These are phyloP conservation scores for Drosophila hydei DNA, from an alignment of 1,140 invertebrate genomes.

Conservation along the genomic window DNA sequence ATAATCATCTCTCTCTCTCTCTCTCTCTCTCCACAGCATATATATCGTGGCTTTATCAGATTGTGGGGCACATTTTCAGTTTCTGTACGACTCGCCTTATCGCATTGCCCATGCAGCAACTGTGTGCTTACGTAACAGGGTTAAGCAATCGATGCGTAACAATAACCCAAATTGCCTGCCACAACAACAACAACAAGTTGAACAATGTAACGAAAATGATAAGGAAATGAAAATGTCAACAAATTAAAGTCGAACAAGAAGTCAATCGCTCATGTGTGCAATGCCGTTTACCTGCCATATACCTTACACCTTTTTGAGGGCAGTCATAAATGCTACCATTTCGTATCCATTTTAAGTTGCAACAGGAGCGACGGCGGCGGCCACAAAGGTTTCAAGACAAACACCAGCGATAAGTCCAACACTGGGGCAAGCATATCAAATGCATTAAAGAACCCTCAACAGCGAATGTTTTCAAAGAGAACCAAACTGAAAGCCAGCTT, in stretches of 20 bases:
- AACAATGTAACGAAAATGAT: constrained; percentile 37
- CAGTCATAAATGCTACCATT: constrained; percentile 38
- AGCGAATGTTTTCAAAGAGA: constrained; percentile 5
- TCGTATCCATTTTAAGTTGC: constrained; percentile 29
- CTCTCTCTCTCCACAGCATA: background rate
- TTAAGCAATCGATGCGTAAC: constrained; percentile 49
- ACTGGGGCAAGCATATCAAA: constrained; percentile 24
- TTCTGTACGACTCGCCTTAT: constrained; percentile 17
- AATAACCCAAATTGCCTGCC: constrained; percentile 47
- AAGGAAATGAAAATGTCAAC: constrained; percentile 49
- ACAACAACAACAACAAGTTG: constrained; percentile 17
- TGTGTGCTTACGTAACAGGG: constrained; percentile 34
- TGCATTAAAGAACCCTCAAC: constrained; percentile 25
- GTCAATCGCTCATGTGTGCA: constrained; percentile 31
- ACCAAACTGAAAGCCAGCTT: constrained; percentile 4
- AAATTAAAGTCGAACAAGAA: constrained; percentile 44
- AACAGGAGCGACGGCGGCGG: constrained; percentile 9
- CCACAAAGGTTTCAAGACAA: constrained; percentile 18
- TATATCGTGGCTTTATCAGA: constrained; percentile 11
- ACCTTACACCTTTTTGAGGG: background rate
- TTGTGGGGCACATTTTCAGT: constrained; percentile 8
- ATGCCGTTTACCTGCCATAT: constrained; percentile 18
- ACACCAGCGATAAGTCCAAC: constrained; percentile 28
- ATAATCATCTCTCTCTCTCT: background rate
- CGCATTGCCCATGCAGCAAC: constrained; percentile 20